phyloP scores from a whole-genome alignment of 1,140 invertebrate species.

The Leptinotarsa lineolata region DNA sequence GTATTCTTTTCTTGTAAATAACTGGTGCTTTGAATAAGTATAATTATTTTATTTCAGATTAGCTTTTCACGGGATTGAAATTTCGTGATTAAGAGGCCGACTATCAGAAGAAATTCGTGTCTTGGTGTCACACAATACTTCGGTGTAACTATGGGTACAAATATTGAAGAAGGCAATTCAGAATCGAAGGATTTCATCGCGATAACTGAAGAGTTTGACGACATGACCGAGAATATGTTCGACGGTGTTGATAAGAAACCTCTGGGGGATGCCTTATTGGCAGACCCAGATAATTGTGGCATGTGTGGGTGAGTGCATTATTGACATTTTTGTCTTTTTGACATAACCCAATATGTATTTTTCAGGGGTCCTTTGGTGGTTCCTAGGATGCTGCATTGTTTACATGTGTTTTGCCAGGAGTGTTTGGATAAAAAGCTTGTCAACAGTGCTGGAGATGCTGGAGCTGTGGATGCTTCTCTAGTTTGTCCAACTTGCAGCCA shows the following conservation, averaged over 20 bases:
- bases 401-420: slow-evolving; percentile 90
- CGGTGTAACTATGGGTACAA: slow-evolving; percentile 45
- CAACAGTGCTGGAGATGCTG: slow-evolving; percentile 69
- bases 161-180: slow-evolving; percentile 42
- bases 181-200: slow-evolving; percentile 41
- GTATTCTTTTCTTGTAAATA: not conserved
- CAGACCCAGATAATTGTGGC: slow-evolving; percentile 54
- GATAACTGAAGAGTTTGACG: slow-evolving; percentile 47
- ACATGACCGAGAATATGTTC: slow-evolving; percentile 48
- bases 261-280: slow-evolving; percentile 54
- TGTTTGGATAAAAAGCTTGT: slow-evolving; percentile 82
- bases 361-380: slow-evolving; percentile 71
- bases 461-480: slow-evolving; percentile 62
- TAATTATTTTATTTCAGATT: slow-evolving; percentile 42
- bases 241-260: slow-evolving; percentile 52
- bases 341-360: slow-evolving; percentile 38
- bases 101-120: slow-evolving; percentile 25
- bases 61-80: slow-evolving; percentile 48
- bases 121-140: slow-evolving; percentile 30
- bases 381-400: slow-evolving; percentile 85
- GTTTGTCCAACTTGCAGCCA: slow-evolving; percentile 83
- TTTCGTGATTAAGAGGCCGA: slow-evolving; percentile 48
- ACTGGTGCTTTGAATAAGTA: not conserved
- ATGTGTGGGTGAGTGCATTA: slow-evolving; percentile 52
- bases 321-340: slow-evolving; percentile 22